phyloP scores from a whole-genome alignment of 1,140 invertebrate genomes.

The Brachionus calyciflorus region DNA sequence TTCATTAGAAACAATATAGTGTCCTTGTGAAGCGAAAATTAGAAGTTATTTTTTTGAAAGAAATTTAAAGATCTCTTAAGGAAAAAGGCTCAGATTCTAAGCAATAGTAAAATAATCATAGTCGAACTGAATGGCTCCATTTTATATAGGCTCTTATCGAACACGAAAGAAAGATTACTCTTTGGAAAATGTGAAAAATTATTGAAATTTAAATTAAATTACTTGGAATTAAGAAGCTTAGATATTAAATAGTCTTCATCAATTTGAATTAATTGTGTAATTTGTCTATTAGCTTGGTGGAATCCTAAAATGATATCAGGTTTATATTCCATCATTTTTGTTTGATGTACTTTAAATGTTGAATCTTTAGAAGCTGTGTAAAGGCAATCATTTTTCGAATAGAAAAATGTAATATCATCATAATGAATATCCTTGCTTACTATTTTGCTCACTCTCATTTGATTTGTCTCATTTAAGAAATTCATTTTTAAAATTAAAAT shows the following conservation, averaged over 20 bases:
- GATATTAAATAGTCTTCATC: conserved; percentile 9
- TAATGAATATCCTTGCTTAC: not conserved
- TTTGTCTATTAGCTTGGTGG: not conserved
- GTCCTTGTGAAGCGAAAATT: no score
- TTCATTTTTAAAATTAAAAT: not conserved
- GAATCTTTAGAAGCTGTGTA: not conserved
- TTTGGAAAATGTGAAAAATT: not conserved
- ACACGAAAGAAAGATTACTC: not conserved
- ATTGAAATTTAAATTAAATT: not conserved
- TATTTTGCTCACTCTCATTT: not conserved
- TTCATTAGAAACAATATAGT: no score
- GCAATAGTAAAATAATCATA: no score
- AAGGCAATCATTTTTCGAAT: not conserved
- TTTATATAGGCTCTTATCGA: no score
- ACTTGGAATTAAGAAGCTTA: not conserved
- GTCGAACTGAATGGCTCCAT: no score
- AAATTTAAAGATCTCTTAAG: no score
- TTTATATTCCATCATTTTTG: not conserved
- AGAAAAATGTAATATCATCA: not conserved
- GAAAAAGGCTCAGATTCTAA: no score
- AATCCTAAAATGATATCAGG: not conserved
- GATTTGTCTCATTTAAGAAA: not conserved
- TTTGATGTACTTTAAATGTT: not conserved
- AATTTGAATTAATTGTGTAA: not conserved
- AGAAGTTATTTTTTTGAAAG: no score